A percentile compares a stretch with the other conserved stretches of the same genome.
Conservation (phyloP, 2,888 invertebrate genomes). For the Strigamia maritima region DNA sequence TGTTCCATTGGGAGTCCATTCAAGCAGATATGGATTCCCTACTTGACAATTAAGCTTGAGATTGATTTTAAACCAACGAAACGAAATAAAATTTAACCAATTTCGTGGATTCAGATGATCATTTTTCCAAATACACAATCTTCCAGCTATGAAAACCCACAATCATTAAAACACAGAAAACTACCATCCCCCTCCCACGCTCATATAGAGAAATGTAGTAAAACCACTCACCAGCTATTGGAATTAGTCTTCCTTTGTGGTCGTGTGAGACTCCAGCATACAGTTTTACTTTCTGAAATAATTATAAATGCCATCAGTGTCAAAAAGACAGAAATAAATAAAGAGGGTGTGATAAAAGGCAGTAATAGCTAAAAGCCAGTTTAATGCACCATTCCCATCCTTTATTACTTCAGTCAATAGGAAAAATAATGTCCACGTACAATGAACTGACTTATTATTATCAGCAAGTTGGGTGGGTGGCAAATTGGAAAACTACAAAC, state of each 20-base stretch:
- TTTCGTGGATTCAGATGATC: slow-evolving; percentile 66
- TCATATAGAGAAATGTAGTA: background rate
- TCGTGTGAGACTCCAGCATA: slow-evolving; percentile 8
- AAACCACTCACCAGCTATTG: slow-evolving; percentile 34
- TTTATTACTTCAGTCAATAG: background rate
- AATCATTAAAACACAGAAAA: background rate
- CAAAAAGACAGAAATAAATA: background rate
- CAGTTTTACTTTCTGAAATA: slow-evolving; percentile 35
- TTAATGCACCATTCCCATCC: background rate
- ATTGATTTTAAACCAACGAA: slow-evolving; percentile 60
- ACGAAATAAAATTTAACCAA: slow-evolving; percentile 72
- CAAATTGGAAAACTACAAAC: background rate
- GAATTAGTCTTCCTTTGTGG: slow-evolving; percentile 34
- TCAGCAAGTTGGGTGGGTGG: no score
- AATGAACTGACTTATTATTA: background rate
- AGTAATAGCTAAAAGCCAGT: background rate
- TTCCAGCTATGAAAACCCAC: slow-evolving; percentile 61
- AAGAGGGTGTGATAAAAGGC: background rate
- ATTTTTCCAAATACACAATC: slow-evolving; percentile 65
- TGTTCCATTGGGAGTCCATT: slow-evolving; percentile 37
- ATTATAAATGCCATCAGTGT: background rate
- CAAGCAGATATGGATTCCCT: slow-evolving; percentile 35
- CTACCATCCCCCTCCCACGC: background rate
- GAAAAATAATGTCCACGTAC: background rate
- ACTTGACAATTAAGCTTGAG: slow-evolving; percentile 30